Evolutionary conservation across 2,797 vertebrate genomes (phyloP).

Genomic region (Jordanella pulchra): DNA sequence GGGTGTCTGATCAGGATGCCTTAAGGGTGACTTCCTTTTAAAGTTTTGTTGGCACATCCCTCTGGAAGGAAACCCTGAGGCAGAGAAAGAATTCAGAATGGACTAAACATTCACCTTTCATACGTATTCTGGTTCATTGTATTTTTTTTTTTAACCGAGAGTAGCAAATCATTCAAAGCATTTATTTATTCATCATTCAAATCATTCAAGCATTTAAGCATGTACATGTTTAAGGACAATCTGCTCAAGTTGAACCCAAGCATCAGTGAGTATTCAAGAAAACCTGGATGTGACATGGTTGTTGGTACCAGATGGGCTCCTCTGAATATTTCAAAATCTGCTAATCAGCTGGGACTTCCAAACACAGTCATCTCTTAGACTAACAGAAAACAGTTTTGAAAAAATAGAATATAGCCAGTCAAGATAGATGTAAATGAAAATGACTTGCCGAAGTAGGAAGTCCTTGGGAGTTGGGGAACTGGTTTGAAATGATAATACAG

Average conservation of each 20-base stretch:
- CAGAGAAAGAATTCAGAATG: neutral
- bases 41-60: neutral
- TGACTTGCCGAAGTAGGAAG: neutral
- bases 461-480: neutral
- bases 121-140: neutral
- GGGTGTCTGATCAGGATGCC: neutral
- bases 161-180: neutral
- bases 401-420: neutral
- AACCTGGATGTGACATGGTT: neutral
- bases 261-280: neutral
- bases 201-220: neutral
- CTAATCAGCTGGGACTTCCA: neutral
- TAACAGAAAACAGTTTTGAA: neutral
- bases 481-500: neutral
- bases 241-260: neutral
- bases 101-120: neutral
- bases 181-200: neutral
- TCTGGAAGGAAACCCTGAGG: neutral
- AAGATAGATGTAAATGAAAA: neutral
- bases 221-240: neutral
- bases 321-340: conserved; percentile 7
- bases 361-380: neutral
- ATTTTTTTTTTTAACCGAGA: neutral
- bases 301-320: conserved; percentile 6
- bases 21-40: neutral